Conservation (phyloP, 1,140 invertebrate species). For the Bombus cullumanus region DNA sequence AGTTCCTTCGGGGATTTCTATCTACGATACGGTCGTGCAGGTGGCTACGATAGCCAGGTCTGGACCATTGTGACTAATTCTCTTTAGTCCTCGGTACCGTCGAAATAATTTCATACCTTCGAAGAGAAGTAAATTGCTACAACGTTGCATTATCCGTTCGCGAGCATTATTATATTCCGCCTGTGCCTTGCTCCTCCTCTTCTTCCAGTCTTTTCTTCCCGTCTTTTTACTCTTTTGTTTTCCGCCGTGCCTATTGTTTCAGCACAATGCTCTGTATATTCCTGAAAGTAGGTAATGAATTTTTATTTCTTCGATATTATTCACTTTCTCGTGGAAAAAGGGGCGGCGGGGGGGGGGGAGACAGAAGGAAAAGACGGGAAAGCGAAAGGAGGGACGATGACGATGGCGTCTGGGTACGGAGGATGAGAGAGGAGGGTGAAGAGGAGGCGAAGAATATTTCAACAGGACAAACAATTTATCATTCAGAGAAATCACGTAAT, state of each 20-base stretch:
- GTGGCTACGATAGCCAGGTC: conserved; percentile 20
- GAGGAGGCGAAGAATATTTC: background rate
- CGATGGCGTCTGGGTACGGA: background rate
- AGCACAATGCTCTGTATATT: conserved; percentile 33
- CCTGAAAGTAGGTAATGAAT: conserved; percentile 44
- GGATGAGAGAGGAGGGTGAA: background rate
- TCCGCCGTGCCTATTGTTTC: conserved; percentile 28
- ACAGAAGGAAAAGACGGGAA: background rate
- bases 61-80: conserved; percentile 45
- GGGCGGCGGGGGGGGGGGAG: too few relatives aligned
- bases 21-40: conserved; percentile 39
- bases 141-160: conserved; percentile 39
- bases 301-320: conserved; percentile 47
- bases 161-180: conserved; percentile 41
- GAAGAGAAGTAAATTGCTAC: conserved; percentile 42
- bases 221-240: conserved; percentile 27
- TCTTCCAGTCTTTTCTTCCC: background rate
- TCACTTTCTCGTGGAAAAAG: background rate
- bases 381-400: background rate
- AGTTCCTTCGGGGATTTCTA: conserved; percentile 30
- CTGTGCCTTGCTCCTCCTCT: background rate
- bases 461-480: conserved; percentile 36
- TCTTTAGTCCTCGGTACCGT: conserved; percentile 28
- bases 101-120: conserved; percentile 44
- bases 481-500: conserved; percentile 51